Evolutionary conservation across 2,888 invertebrate species (phyloP).

Genomic region (Pristionchus maxplancki): DNA sequence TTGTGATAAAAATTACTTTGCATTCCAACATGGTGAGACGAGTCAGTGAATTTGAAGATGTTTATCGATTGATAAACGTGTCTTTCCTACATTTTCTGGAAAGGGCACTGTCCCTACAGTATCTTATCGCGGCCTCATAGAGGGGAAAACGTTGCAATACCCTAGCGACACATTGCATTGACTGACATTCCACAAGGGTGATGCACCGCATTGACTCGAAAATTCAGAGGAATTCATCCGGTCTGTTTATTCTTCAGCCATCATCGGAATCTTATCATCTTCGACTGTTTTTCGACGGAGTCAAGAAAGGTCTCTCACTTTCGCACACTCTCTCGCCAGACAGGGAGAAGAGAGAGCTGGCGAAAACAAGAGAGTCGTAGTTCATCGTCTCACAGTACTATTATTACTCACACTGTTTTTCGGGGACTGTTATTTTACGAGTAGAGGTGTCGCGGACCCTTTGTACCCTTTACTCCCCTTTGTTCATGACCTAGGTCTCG

Average conservation of each 20-base stretch:
- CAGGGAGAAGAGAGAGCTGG: background rate
- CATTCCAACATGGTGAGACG: too few relatives aligned
- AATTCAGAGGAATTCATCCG: background rate
- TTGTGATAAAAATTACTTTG: too few relatives aligned
- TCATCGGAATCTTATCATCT: constrained; percentile 41
- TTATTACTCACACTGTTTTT: constrained; percentile 8
- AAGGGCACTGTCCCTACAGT: too few relatives aligned
- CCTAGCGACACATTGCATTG: too few relatives aligned
- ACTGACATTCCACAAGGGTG: too few relatives aligned
- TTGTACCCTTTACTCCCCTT: background rate
- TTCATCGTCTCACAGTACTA: background rate
- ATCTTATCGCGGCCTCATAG: too few relatives aligned
- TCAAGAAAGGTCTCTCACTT: background rate
- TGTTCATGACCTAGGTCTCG: background rate
- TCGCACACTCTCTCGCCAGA: background rate
- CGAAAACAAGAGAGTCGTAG: background rate
- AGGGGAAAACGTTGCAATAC: too few relatives aligned
- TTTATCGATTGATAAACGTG: background rate
- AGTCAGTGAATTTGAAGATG: too few relatives aligned
- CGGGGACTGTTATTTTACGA: background rate
- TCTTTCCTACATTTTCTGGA: background rate
- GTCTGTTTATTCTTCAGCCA: constrained; percentile 12
- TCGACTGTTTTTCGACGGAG: background rate
- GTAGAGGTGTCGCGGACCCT: background rate
- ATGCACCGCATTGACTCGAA: background rate